A percentile compares a stretch with the other conserved stretches of the same genome.
Conservation (phyloP, 2,888 invertebrate species). For the Liposcelis brunnea region DNA sequence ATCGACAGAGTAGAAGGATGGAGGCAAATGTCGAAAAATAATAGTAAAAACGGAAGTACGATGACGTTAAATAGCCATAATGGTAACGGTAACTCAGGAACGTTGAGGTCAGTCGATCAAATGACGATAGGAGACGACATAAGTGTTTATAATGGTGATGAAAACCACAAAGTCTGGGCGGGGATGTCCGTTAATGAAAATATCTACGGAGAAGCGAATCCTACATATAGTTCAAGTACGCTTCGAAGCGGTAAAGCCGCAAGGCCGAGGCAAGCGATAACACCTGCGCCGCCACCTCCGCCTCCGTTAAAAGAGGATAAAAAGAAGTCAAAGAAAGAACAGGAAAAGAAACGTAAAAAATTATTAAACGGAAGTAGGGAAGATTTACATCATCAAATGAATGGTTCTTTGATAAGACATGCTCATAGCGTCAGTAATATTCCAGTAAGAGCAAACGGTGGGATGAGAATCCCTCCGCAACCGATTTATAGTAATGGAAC, state of each 20-base stretch:
- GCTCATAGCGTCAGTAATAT: slow-evolving; percentile 5
- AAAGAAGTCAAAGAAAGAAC: slow-evolving; percentile 30
- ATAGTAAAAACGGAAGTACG: slow-evolving; percentile 35
- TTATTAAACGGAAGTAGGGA: slow-evolving; percentile 38
- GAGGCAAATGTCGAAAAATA: slow-evolving; percentile 25
- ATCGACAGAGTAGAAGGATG: slow-evolving; percentile 36
- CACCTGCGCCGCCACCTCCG: slow-evolving; percentile 55
- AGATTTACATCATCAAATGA: slow-evolving; percentile 22
- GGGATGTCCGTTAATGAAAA: slow-evolving; percentile 43
- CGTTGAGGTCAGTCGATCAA: slow-evolving; percentile 16
- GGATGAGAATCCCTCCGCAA: slow-evolving; percentile 14
- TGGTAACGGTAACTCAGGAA: slow-evolving; percentile 14
- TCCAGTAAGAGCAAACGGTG: neutral
- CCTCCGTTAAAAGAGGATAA: slow-evolving; percentile 44
- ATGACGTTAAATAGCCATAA: slow-evolving; percentile 36
- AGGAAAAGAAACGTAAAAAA: slow-evolving; percentile 35
- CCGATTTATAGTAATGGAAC: slow-evolving; percentile 19
- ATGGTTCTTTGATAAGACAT: slow-evolving; percentile 15
- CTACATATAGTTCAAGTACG: slow-evolving; percentile 32
- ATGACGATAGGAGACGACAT: slow-evolving; percentile 44
- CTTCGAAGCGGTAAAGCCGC: slow-evolving; percentile 33
- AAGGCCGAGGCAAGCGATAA: slow-evolving; percentile 61
- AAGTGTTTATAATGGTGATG: slow-evolving; percentile 76
- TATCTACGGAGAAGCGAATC: slow-evolving; percentile 50
- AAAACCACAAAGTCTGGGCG: slow-evolving; percentile 89